These are phyloP conservation scores for western clawed frog (Xenopus tropicalis) DNA, from an alignment of 2,113 vertebrate genomes.

Conservation along the genomic window DNA sequence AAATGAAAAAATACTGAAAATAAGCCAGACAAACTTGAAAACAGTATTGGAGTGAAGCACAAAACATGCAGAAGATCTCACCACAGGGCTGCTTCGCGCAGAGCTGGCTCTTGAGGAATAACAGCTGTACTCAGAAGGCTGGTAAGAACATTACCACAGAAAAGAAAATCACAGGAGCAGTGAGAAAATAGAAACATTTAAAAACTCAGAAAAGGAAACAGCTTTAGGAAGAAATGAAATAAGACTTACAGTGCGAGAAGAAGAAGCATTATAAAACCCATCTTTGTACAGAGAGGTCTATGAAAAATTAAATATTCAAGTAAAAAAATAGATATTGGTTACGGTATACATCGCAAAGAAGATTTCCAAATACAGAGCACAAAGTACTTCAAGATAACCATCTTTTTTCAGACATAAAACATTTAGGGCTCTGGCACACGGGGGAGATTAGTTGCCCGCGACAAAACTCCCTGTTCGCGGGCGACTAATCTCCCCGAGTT, in stretches of 20 bases:
- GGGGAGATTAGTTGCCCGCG: too few species aligned
- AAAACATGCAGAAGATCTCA: conserved; percentile 67
- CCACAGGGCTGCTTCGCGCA: conserved; percentile 83
- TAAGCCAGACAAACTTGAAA: not conserved
- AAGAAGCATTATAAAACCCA: conserved; percentile 69
- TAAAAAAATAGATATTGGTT: not conserved
- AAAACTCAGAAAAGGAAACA: conserved; percentile 20
- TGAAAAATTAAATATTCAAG: conserved; percentile 44
- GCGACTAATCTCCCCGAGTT: too few species aligned
- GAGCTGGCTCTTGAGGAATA: conserved; percentile 84
- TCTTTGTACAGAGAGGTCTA: conserved; percentile 77
- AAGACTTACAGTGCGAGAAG: conserved; percentile 81
- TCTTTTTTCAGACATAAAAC: too few species aligned
- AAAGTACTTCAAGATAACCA: too few species aligned
- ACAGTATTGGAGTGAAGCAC: not conserved
- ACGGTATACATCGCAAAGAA: too few species aligned
- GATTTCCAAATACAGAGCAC: too few species aligned
- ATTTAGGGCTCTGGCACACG: too few species aligned
- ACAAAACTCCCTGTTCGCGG: too few species aligned
- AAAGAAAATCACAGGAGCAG: conserved; percentile 48
- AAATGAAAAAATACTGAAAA: not conserved
- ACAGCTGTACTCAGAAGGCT: conserved; percentile 91
- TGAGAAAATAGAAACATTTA: not conserved
- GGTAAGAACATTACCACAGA: conserved; percentile 58
- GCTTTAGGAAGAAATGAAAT: conserved; percentile 5